Evolutionary conservation across 53 echinoderm and acorn worm genomes (phyloP), one percentile per base, ranked within the genome.

Genomic region (Apostichopus leukothele): DNA sequence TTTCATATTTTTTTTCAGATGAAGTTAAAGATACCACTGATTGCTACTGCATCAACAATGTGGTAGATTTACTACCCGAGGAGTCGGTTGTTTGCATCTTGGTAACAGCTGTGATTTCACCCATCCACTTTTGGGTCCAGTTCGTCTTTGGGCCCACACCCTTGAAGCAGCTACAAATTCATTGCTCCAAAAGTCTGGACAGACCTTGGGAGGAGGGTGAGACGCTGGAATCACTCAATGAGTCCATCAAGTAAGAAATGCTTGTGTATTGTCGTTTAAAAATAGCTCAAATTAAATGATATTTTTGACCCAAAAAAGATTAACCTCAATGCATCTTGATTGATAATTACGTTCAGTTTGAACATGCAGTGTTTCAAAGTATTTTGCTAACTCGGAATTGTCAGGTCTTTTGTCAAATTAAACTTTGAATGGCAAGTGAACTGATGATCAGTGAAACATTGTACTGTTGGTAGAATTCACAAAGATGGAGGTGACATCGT

Each of bases 51-150:
- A 83, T 19, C 6, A 83, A 83, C 60, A 52, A 83, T 23, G 83
- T 83, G 8, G 83, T 83, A 16, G 83, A 83, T 13, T 16, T 83
- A 59, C 83, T 83, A 1, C 83, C 83, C 7, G 83, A 83, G 0
- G 83, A 83, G 8, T 55, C 83, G 7, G 23, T 83, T 53, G 83
- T 83, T 4, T 53, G 55, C 22, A 55, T 83, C 22, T 7, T 83
- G 83, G 55, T 83, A 61, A 83, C 94, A 1, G 91, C 97, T 11
- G 83, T 95, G 13, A 76, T 90, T 88, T 92, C 86, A 55, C 89
- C 95, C 14, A 78, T 94, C 75, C 95, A 97, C 81, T 97, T 97
- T 92, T 97, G 97, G 97, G 95, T 89, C 57, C 97, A 97, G 92
- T 75, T 97, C 25, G 90, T 94, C 21, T 96, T 76, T 76, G 92